Evolutionary conservation across 2,888 invertebrate species (phyloP).

Genomic region (Stenodema calcarata): DNA sequence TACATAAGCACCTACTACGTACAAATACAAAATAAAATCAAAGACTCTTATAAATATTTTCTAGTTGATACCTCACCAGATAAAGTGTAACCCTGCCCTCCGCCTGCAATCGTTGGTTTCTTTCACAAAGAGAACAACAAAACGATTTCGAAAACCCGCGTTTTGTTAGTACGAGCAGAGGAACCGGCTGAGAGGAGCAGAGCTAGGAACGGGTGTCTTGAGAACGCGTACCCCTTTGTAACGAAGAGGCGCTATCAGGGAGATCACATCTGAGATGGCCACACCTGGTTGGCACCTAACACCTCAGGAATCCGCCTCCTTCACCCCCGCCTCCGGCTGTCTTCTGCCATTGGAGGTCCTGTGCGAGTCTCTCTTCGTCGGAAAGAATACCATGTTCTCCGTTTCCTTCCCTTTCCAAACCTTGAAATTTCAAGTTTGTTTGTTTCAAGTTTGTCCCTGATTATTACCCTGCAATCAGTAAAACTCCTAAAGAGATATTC

Average conservation of each 20-base stretch:
- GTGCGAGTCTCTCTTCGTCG: background rate
- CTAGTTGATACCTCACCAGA: too few relatives aligned
- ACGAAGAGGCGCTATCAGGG: constrained; percentile 40
- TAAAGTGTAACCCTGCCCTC: too few relatives aligned
- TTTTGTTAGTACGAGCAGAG: background rate
- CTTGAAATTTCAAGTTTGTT: too few relatives aligned
- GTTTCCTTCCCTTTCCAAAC: too few relatives aligned
- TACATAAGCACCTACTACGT: too few relatives aligned
- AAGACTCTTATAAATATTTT: too few relatives aligned
- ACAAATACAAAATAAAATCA: too few relatives aligned
- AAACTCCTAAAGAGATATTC: too few relatives aligned
- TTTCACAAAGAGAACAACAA: background rate
- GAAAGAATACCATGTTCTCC: background rate
- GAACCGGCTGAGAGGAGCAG: background rate
- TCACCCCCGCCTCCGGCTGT: background rate
- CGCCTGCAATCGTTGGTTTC: background rate
- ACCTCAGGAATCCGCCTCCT: constrained; percentile 27
- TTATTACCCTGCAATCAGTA: too few relatives aligned
- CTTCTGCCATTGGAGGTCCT: background rate
- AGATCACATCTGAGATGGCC: constrained; percentile 43
- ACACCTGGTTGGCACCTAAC: constrained; percentile 43
- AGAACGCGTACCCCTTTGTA: constrained; percentile 1
- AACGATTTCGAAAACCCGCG: background rate
- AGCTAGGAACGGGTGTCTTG: background rate
- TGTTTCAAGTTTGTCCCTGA: too few relatives aligned